phyloP scores from a whole-genome alignment of 2,888 invertebrate genomes.

The Drosophila anomalata region DNA sequence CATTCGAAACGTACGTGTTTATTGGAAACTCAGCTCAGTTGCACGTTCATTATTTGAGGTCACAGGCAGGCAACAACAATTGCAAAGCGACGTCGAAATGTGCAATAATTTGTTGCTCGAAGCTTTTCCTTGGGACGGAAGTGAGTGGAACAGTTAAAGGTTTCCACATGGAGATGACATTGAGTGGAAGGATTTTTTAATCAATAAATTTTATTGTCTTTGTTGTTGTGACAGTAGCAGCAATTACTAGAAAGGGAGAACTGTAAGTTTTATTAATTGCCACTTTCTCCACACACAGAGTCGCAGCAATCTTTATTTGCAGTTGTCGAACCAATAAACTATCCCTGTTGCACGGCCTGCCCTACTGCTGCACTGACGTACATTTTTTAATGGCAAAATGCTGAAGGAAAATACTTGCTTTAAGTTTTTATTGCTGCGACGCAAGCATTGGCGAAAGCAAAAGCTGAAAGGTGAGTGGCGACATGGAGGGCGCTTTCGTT shows the following conservation, averaged over 20 bases:
- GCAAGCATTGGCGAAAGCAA: constrained; percentile 7
- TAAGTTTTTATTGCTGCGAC: constrained; percentile 58
- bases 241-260: constrained; percentile 34
- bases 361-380: constrained; percentile 41
- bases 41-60: constrained; percentile 63
- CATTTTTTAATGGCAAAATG: constrained; percentile 52
- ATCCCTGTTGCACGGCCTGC: constrained; percentile 18
- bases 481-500: constrained; percentile 9
- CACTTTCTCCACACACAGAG: constrained; percentile 9
- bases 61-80: constrained; percentile 37
- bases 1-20: constrained; percentile 69
- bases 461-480: constrained; percentile 1
- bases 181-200: constrained; percentile 46
- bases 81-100: constrained; percentile 51
- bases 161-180: constrained; percentile 25
- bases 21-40: constrained; percentile 60
- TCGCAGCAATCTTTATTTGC: constrained; percentile 11
- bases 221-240: constrained; percentile 37
- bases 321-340: constrained; percentile 28
- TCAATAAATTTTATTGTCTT: constrained; percentile 66
- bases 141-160: constrained; percentile 7
- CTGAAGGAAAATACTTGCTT: constrained; percentile 64
- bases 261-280: constrained; percentile 61
- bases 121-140: constrained; percentile 23
- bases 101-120: constrained; percentile 40